Conservation (phyloP, 2,113 vertebrate genomes). For the Monopterus albus region DNA sequence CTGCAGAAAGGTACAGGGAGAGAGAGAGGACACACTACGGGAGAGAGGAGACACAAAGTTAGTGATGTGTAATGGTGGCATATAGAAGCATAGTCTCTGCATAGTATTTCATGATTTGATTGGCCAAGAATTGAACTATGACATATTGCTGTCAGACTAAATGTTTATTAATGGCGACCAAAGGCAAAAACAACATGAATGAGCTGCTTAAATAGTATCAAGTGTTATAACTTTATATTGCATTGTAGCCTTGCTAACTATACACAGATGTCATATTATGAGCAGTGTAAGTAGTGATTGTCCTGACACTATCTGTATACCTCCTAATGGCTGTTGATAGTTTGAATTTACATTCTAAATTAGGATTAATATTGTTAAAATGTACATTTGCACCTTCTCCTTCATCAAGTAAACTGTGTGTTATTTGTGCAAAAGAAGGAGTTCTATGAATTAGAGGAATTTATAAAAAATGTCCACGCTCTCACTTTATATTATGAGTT, state of each 20-base stretch:
- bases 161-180: not conserved
- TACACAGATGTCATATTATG: too few species aligned
- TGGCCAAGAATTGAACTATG: not conserved
- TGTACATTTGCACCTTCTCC: not conserved
- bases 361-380: not conserved
- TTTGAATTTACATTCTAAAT: not conserved
- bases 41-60: too few species aligned
- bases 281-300: not conserved
- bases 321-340: not conserved
- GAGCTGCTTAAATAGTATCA: not conserved
- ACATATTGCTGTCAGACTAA: not conserved
- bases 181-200: not conserved
- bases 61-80: too few species aligned
- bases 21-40: too few species aligned
- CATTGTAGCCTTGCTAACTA: too few species aligned
- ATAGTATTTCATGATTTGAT: not conserved
- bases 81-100: too few species aligned
- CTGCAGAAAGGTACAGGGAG: too few species aligned
- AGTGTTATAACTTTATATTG: too few species aligned
- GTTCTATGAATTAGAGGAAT: too few species aligned
- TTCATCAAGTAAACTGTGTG: not conserved
- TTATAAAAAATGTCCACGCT: too few species aligned
- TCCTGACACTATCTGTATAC: not conserved
- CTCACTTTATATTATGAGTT: not conserved
- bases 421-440: too few species aligned